Conservation (phyloP, 2,888 invertebrate species). For the Stenodema calcarata region DNA sequence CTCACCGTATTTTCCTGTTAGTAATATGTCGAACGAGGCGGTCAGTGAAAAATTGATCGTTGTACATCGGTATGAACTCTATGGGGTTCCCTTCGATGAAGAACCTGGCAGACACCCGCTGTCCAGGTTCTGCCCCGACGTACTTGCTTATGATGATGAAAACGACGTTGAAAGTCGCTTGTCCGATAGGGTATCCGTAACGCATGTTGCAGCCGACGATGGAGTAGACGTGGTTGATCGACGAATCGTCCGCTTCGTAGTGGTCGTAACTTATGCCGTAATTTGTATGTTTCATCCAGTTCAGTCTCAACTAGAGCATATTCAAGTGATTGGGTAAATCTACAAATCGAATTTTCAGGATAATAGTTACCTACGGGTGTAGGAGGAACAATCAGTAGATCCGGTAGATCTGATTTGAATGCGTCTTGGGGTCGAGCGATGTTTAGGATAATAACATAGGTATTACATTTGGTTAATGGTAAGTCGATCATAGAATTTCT, state of each 20-base stretch:
- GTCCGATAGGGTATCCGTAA: slow-evolving; percentile 27
- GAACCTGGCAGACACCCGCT: slow-evolving; percentile 25
- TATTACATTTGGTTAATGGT: too few species aligned
- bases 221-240: slow-evolving; percentile 19
- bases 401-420: too few species aligned
- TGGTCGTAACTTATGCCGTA: slow-evolving; percentile 36
- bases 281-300: slow-evolving; percentile 37
- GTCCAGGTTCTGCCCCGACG: slow-evolving; percentile 1
- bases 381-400: too few species aligned
- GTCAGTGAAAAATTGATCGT: slow-evolving; percentile 23
- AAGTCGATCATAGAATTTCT: too few species aligned
- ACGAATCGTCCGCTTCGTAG: slow-evolving; percentile 20
- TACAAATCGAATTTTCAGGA: too few species aligned
- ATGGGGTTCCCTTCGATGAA: slow-evolving; percentile 34
- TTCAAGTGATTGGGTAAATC: too few species aligned
- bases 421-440: too few species aligned
- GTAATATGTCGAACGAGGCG: slow-evolving; percentile 18
- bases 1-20: slow-evolving; percentile 6
- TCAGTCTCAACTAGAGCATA: slow-evolving; percentile 4
- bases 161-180: slow-evolving; percentile 31
- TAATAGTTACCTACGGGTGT: too few species aligned
- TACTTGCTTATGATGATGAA: slow-evolving; percentile 38
- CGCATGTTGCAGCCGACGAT: slow-evolving; percentile 39
- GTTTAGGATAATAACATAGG: too few species aligned
- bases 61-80: slow-evolving; percentile 39